A percentile compares a stretch with the other conserved stretches of the same genome.
phyloP scores from a whole-genome alignment of 2,797 vertebrate genomes.

The Pelodytes ibericus region DNA sequence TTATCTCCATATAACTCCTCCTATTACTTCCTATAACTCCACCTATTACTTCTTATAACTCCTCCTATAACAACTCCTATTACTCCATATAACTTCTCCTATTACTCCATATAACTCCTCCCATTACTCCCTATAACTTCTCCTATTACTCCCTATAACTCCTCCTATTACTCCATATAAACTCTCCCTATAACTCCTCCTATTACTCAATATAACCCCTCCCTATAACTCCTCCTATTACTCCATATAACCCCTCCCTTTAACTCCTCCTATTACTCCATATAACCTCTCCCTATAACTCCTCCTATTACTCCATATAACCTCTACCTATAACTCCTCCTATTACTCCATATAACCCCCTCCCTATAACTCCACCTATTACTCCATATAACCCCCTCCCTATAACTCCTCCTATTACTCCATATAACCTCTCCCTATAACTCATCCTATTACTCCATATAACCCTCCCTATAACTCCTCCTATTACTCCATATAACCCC shows the following conservation, averaged over 20 bases:
- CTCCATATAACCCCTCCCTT: constrained; percentile 4
- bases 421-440: too few relatives aligned
- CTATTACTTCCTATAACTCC: not conserved
- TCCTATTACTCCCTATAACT: too few relatives aligned
- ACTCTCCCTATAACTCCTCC: not conserved
- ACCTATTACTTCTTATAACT: not conserved
- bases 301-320: constrained; percentile 2
- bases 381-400: too few relatives aligned
- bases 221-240: too few relatives aligned
- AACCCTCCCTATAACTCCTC: too few relatives aligned
- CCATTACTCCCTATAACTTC: not conserved
- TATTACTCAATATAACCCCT: not conserved
- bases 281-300: not conserved
- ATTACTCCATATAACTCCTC: not conserved
- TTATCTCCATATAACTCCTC: constrained; percentile 11
- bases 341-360: constrained; percentile 4
- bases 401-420: not conserved
- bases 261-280: not conserved
- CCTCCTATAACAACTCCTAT: too few relatives aligned
- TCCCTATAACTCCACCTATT: too few relatives aligned
- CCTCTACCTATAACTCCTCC: too few relatives aligned
- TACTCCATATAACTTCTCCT: not conserved
- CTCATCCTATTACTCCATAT: not conserved
- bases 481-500: not conserved
- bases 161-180: not conserved